A percentile compares a stretch with the other conserved stretches of the same genome.
Conservation (phyloP, 2,888 invertebrate genomes). For the Heliconius ismenius region DNA sequence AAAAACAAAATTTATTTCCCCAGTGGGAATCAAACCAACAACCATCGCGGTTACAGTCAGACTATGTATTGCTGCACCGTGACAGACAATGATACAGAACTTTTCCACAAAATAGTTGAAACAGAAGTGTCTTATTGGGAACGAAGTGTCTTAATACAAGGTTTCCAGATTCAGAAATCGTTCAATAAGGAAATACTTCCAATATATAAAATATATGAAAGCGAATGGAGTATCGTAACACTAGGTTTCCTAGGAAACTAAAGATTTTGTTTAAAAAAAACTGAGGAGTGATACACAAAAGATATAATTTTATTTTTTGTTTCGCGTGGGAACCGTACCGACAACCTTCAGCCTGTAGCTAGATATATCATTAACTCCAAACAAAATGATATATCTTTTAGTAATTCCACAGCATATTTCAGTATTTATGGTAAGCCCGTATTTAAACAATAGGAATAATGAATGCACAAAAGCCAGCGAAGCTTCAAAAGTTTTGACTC, state of each 20-base stretch:
- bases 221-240: background rate
- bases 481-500: slow-evolving; percentile 12
- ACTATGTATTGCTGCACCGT: no score
- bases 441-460: slow-evolving; percentile 25
- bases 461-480: slow-evolving; percentile 11
- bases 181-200: no score
- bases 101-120: no score
- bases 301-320: background rate
- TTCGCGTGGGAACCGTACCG: background rate
- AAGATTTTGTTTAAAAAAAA: no score
- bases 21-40: no score
- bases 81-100: no score
- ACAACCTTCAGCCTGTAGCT: background rate
- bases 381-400: slow-evolving; percentile 1
- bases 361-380: background rate
- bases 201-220: background rate
- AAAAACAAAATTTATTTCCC: no score
- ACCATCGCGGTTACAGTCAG: no score
- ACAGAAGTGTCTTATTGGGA: no score
- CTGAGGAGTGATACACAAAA: background rate
- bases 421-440: slow-evolving; percentile 14
- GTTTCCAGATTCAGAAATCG: no score
- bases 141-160: no score
- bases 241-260: background rate
- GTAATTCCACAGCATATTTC: slow-evolving; percentile 1